These are phyloP conservation scores for Lycodopsis pacificus DNA, from an alignment of 2,797 vertebrate species.

Conservation along the genomic window DNA sequence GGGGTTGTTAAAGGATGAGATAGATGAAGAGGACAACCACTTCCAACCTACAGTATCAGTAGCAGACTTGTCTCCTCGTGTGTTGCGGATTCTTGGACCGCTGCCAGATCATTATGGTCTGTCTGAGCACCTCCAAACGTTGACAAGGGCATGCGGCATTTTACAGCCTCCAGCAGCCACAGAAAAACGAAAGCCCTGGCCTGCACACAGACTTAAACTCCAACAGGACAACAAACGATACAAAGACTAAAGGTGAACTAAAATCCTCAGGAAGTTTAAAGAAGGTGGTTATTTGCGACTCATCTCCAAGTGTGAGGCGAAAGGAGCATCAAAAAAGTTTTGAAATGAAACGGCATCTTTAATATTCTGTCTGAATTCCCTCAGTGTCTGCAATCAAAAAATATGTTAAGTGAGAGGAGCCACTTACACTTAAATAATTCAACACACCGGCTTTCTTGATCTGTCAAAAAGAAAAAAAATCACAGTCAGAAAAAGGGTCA, in stretches of 20 bases:
- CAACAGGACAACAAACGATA: conserved; percentile 20
- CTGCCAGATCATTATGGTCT: conserved; percentile 68
- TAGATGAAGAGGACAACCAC: conserved; percentile 44
- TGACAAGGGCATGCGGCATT: conserved; percentile 65
- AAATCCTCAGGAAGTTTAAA: conserved; percentile 16
- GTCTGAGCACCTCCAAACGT: conserved; percentile 60
- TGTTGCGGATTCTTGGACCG: conserved; percentile 47
- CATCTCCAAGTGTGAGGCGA: conserved; percentile 10
- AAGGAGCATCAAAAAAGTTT: conserved; percentile 22
- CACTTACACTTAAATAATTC: conserved; percentile 59
- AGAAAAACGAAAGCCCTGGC: conserved; percentile 25
- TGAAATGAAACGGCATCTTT: conserved; percentile 55
- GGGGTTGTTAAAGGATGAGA: conserved; percentile 39
- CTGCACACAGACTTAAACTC: conserved; percentile 13
- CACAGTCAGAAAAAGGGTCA: conserved; percentile 31
- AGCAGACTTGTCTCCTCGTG: conserved; percentile 37
- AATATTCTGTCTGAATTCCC: conserved; percentile 50
- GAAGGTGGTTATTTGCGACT: conserved; percentile 18
- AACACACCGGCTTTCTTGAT: conserved; percentile 43
- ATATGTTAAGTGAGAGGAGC: conserved; percentile 42
- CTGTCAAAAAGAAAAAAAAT: conserved; percentile 37
- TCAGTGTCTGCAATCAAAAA: conserved; percentile 46
- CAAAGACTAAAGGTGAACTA: conserved; percentile 3
- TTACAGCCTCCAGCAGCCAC: conserved; percentile 35
- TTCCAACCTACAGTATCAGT: conserved; percentile 47